These are phyloP conservation scores for Gila robusta DNA, from an alignment of 2,797 vertebrate species.

Conservation along the genomic window DNA sequence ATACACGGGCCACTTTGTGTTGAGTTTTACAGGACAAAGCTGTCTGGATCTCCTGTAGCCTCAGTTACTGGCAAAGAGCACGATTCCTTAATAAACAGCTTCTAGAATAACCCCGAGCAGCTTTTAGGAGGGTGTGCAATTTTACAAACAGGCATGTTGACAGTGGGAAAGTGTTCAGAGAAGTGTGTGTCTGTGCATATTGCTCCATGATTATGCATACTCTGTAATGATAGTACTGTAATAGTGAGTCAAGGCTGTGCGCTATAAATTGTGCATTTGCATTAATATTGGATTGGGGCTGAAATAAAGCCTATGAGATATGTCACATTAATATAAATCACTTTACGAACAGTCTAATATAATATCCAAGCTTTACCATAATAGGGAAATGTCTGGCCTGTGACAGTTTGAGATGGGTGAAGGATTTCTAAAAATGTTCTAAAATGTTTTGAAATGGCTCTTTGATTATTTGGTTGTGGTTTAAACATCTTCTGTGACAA, in stretches of 20 bases:
- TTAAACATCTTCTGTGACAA: conserved; percentile 10
- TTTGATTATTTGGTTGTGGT: not conserved
- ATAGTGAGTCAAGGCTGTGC: not conserved
- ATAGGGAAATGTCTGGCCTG: not conserved
- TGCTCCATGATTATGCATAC: conserved; percentile 15
- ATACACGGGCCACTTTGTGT: not conserved
- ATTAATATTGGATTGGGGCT: conserved; percentile 18
- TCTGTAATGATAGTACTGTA: conserved; percentile 8
- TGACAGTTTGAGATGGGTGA: not conserved
- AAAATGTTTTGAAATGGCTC: not conserved
- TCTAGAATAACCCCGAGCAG: conserved; percentile 65
- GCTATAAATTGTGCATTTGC: conserved; percentile 13
- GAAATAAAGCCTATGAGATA: conserved; percentile 7
- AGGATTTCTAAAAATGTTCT: not conserved
- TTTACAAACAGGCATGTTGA: conserved; percentile 38
- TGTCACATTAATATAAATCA: conserved; percentile 9
- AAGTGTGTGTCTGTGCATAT: conserved; percentile 7
- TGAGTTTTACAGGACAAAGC: conserved; percentile 21
- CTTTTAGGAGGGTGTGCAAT: conserved; percentile 3
- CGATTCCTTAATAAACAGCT: conserved; percentile 73
- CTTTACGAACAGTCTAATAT: not conserved
- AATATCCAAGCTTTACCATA: not conserved
- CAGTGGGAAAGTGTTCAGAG: conserved; percentile 24
- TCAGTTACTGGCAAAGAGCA: conserved; percentile 60
- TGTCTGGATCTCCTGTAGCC: conserved; percentile 47